phyloP scores from a whole-genome alignment of 2,797 vertebrate species.

The Cephalopachus bancanus region DNA sequence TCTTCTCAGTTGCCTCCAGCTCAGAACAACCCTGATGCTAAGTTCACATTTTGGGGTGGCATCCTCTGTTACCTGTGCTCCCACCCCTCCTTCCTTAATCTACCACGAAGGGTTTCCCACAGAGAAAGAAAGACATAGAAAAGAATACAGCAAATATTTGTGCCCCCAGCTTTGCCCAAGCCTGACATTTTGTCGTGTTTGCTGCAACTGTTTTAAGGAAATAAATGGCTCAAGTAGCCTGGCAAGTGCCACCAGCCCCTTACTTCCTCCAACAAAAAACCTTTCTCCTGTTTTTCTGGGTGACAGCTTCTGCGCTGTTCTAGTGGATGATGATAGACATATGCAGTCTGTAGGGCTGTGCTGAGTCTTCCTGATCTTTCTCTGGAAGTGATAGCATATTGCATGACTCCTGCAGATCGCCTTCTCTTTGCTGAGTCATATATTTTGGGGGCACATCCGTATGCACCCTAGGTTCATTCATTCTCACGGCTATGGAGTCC shows the following conservation, averaged over 20 bases:
- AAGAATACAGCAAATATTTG: accelerated
- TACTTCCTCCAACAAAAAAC: neutral
- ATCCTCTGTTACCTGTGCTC: neutral
- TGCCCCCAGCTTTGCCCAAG: neutral
- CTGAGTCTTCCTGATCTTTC: neutral
- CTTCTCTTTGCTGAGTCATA: too few relatives aligned
- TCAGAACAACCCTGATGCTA: neutral
- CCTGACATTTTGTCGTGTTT: neutral
- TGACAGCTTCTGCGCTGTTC: accelerated
- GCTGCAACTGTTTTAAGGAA: neutral
- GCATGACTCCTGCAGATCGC: neutral
- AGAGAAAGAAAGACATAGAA: neutral
- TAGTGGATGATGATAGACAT: accelerated
- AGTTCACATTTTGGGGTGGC: neutral
- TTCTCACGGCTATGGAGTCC: neutral
- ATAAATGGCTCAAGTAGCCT: accelerated
- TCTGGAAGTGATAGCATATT: too few relatives aligned
- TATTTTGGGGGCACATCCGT: accelerated
- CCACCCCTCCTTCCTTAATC: neutral
- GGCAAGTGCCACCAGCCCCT: too few relatives aligned
- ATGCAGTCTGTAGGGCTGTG: accelerated
- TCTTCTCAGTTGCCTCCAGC: neutral
- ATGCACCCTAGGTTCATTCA: accelerated
- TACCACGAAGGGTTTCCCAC: neutral
- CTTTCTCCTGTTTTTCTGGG: accelerated